phyloP scores from a whole-genome alignment of 2,888 invertebrate species.

The Machimus atricapillus region DNA sequence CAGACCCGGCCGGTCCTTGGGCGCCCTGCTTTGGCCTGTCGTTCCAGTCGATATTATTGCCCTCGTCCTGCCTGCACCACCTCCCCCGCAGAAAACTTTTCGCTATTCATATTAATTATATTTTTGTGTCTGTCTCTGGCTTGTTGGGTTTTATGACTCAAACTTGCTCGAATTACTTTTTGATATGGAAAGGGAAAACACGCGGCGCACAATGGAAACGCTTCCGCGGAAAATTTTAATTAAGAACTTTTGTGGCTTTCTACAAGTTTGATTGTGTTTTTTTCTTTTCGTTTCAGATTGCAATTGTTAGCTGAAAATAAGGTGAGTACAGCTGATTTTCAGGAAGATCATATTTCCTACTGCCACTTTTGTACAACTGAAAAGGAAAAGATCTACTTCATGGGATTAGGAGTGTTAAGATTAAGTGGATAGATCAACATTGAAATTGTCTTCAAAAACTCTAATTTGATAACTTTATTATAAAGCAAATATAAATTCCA shows the following conservation, averaged over 20 bases:
- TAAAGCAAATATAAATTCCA: neutral
- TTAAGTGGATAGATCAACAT: neutral
- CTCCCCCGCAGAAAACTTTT: neutral
- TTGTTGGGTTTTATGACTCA: neutral
- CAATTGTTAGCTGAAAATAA: neutral
- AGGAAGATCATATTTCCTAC: neutral
- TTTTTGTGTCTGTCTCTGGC: neutral
- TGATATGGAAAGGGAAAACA: neutral
- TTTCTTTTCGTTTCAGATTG: constrained; percentile 7
- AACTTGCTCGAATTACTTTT: constrained; percentile 12
- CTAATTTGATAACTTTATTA: neutral
- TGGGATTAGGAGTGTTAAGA: neutral
- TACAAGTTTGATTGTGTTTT: neutral
- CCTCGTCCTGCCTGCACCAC: neutral
- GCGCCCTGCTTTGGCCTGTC: neutral
- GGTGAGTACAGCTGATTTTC: neutral
- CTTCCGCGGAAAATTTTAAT: constrained; percentile 22
- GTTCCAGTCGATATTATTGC: neutral
- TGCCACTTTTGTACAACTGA: neutral
- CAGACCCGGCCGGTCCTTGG: neutral
- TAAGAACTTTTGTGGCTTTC: constrained; percentile 14
- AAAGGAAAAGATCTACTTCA: neutral
- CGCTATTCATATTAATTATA: constrained; percentile 23
- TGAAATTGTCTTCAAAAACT: neutral
- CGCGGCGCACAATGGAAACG: neutral